phyloP scores from a whole-genome alignment of 2,888 invertebrate genomes.

The Dynastes maya region DNA sequence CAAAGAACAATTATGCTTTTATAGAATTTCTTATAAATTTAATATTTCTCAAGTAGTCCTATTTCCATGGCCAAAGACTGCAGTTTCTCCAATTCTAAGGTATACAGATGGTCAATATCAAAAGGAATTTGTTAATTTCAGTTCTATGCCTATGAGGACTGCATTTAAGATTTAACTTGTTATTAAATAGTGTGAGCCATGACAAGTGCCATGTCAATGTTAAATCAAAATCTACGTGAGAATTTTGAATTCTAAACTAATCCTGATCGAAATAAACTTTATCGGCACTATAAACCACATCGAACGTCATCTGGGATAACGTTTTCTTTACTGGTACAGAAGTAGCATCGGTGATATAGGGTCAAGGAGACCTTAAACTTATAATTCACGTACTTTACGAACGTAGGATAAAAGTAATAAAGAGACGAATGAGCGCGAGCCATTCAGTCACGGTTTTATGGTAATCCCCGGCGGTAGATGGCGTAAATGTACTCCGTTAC shows the following conservation, averaged over 20 bases:
- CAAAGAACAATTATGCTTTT: no score
- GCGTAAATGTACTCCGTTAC: constrained; percentile 9
- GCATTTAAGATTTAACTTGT: no score
- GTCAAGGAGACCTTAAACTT: constrained; percentile 14
- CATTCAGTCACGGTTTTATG: constrained; percentile 28
- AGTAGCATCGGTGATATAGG: not conserved
- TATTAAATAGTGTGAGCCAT: no score
- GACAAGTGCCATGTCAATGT: no score
- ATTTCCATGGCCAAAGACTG: no score
- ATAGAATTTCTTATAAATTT: no score
- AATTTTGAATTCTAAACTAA: constrained; percentile 2
- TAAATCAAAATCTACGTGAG: not conserved
- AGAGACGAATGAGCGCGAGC: constrained; percentile 28
- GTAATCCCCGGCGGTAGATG: constrained; percentile 9
- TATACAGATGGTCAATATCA: no score
- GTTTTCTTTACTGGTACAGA: not conserved
- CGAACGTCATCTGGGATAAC: not conserved
- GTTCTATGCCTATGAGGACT: no score
- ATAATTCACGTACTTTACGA: constrained; percentile 39
- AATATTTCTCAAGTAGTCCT: no score
- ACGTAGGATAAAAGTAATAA: constrained; percentile 34
- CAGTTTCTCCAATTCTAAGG: no score
- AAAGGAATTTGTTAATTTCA: no score
- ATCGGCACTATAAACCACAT: constrained; percentile 18
- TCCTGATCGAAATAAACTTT: constrained; percentile 18